A percentile compares a stretch with the other conserved stretches of the same genome.
Conservation (phyloP, 2,797 vertebrate genomes). For the Saxicola maurus region DNA sequence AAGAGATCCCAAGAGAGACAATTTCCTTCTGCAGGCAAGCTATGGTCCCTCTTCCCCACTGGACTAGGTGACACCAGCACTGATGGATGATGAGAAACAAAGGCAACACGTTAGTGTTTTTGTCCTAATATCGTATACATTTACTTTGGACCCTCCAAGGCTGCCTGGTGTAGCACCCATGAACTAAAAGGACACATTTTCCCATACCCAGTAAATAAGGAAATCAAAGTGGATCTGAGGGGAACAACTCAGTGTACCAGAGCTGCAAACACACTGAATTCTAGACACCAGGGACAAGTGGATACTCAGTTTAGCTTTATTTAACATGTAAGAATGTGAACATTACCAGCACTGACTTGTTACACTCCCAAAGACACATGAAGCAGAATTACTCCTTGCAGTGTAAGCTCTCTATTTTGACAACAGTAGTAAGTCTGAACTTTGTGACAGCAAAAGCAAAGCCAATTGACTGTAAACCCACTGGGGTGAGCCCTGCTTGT, state of each 20-base stretch:
- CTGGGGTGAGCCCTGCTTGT: neutral
- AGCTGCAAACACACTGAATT: neutral
- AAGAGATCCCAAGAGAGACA: rapidly evolving
- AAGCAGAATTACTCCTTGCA: neutral
- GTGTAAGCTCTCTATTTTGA: neutral
- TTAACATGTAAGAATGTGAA: neutral
- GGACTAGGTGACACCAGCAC: neutral
- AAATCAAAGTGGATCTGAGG: neutral
- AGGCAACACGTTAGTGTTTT: neutral
- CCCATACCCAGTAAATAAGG: neutral
- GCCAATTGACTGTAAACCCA: neutral
- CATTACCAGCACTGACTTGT: neutral
- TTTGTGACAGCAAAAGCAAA: neutral
- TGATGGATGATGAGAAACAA: neutral
- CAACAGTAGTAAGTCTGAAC: neutral
- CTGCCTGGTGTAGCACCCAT: rapidly evolving
- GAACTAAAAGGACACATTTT: neutral
- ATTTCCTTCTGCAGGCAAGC: neutral
- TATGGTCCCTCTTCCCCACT: neutral
- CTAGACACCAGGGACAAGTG: neutral
- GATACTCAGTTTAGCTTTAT: neutral
- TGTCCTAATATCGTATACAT: neutral
- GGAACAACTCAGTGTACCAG: neutral
- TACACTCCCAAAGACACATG: neutral
- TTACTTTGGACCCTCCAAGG: neutral